Base-by-base conservation (phyloP, 1,140 invertebrate species). In the Bombyx mandarina region DNA sequence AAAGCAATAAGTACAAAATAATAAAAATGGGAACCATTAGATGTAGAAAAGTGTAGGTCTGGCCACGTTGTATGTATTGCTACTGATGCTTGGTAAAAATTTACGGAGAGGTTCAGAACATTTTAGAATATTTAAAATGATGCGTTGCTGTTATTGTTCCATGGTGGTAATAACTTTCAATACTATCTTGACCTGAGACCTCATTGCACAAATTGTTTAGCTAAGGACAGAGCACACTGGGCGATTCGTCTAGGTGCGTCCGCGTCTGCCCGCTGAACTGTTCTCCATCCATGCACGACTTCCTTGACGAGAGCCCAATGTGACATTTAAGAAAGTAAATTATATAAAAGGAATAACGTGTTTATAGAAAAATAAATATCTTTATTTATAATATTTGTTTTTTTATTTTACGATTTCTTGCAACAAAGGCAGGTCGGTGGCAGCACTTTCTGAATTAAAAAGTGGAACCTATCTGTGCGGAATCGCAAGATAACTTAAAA, bases 321-420 rank as follows among this genome's bases (percentile, higher is more conserved):
- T 77, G 80, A 74, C 82, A 64, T 82, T 75, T 67, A 77, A 71
- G 75, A 77, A 69, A 80, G 69, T 72, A 69, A 79, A 73, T 78
- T 72, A 79, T 70, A 65, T 73, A 80, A 79, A 78, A 75, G 61
- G 60, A 83, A 77, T 72, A 74, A 82, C 82, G 79, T 87, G 82
- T 87, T 87, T 87, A 87, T 85, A 87, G 83, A 85, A 77, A 85
- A 85, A 84, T 86, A 85, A 86, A 85, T 85, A 86, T 83, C 80
- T 85, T 86, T 86, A 83, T 86, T 86, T 87, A 85, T 87, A 83
- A 61, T 65, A 66, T 47, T 52, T 42, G 43, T 7, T 22, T 52
- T 43, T 43, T 52, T 52, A 52, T 52, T 42, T 9, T 8, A 5
- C 35, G 4, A 35, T 35, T 35, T 1, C 26, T 35, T 35, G 26